These are phyloP conservation scores for Escarpia spicata DNA, from an alignment of 2,888 invertebrate genomes.

Conservation along the genomic window DNA sequence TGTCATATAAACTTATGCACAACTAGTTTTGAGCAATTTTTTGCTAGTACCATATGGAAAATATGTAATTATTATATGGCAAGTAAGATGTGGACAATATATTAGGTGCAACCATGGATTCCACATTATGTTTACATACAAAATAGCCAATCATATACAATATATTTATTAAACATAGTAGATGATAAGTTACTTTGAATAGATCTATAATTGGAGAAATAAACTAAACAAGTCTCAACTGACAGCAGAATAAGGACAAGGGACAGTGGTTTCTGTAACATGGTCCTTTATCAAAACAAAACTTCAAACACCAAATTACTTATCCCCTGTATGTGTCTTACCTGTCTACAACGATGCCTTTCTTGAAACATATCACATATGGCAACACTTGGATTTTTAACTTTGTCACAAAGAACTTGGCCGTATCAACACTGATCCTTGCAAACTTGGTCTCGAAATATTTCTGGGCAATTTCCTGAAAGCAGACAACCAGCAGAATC, in stretches of 20 bases:
- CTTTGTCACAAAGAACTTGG: slow-evolving; percentile 60
- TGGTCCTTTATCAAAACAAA: neutral
- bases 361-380: slow-evolving; percentile 57
- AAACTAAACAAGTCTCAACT: neutral
- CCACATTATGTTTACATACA: neutral
- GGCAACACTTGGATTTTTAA: slow-evolving; percentile 59
- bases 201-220: neutral
- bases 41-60: neutral
- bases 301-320: neutral
- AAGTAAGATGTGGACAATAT: neutral
- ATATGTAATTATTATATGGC: neutral
- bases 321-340: slow-evolving; percentile 33
- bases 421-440: slow-evolving; percentile 59
- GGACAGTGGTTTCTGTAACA: neutral
- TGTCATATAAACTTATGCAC: neutral
- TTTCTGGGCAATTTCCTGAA: slow-evolving; percentile 55
- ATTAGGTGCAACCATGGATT: neutral
- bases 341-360: slow-evolving; percentile 60
- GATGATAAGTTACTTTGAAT: neutral
- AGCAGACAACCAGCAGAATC: slow-evolving; percentile 28
- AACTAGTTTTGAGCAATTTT: neutral
- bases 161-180: neutral
- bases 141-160: neutral
- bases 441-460: slow-evolving; percentile 63
- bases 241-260: neutral